Base-by-base conservation (phyloP, 2,113 vertebrate species). In the Machaerirhynchus nigripectus region DNA sequence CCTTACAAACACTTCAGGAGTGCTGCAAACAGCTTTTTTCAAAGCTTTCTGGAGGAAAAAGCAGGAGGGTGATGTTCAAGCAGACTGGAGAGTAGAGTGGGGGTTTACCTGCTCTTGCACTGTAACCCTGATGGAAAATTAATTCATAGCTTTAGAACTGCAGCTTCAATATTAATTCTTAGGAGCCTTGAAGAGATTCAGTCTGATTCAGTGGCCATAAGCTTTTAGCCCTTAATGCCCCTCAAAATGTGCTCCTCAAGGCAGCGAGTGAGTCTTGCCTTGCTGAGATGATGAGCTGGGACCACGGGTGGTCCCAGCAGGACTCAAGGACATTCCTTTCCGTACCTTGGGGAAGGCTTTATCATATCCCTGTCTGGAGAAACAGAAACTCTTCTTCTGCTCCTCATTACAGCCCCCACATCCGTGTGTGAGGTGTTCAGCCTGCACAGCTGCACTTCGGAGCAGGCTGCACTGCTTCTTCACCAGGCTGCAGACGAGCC, bases 21-120 rank as follows among this genome's bases (percentile, higher is more conserved):
- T 1, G 5, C 7, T 67, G 57, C 37, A 44, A 67, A 46, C 20
- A 84, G 13, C 3, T 4, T 37, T 20, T 27, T 28, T 11, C 57
- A 67, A 30, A 27, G 39, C 17, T 22, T 68, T 52, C 40, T 60
- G 74, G 23, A 81, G 56, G 23, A 73, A 50, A 22, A 35, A 4
- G 7, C 65, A 57, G 24, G 8, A n/a, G 8, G 15, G 28, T 0
- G 0, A 31, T 4, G 13, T 37, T 76, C 22, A 24, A 59, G 68
- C 40, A 69, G 50, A 53, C 3, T 4, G 47, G 35, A 46, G 50
- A 0, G 0, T 1, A 7, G 6, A 13, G 11, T 3, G 19, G 37
- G 39, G 42, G 3, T 71, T 85, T 49, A 31, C 28, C 42, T 49
- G 33, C 22, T 40, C 75, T 59, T 59, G 11, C 31, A 42, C 30